Base-by-base conservation (phyloP, 1,140 invertebrate species). In the Papilio dardanus region DNA sequence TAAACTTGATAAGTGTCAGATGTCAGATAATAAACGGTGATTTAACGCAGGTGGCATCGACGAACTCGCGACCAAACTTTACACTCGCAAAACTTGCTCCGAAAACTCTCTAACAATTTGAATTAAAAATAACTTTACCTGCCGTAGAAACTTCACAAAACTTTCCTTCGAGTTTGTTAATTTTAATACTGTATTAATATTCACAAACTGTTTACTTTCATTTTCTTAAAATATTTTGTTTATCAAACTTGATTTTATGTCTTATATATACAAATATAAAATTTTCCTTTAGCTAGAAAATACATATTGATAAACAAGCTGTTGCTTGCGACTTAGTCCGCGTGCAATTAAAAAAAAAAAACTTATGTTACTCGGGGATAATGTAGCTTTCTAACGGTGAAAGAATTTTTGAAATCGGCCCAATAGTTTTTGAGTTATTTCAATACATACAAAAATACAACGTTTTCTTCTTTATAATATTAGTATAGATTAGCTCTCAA, bases 121-220 rank as follows among this genome's bases (percentile, higher is more conserved):
- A 30, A 62, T 62, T 62, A 62, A 62, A 14, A 62, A 62, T 62
- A 62, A 62, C 3, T 62, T 62, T 62, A 62, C 54, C 54, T 62
- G 54, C 21, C 24, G 24, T 14, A 62, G 21, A 62, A 62, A 62
- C 24, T 2, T 24, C 54, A 28, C 28, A 58, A 58, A 62, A 62
- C 54, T 62, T 62, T 14, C 10, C 50, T 30, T 50, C 12, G 54
- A 62, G 54, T 62, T 62, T 62, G 54, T 62, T 62, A 62, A 62
- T 62, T 62, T 62, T 30, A 62, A 62, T 62, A 62, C 54, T 62
- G 24, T 62, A 62, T 62, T 62, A 62, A 62, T 62, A 62, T 62
- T 62, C 24, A 6, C 21, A 62, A 62, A 62, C 12, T 62, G 54
- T 62, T 62, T 62, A 62, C 54, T 62, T 24, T 30, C n/a, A 62